Base-by-base conservation (phyloP, 2,113 vertebrate genomes). In the Phaetusa simplex region DNA sequence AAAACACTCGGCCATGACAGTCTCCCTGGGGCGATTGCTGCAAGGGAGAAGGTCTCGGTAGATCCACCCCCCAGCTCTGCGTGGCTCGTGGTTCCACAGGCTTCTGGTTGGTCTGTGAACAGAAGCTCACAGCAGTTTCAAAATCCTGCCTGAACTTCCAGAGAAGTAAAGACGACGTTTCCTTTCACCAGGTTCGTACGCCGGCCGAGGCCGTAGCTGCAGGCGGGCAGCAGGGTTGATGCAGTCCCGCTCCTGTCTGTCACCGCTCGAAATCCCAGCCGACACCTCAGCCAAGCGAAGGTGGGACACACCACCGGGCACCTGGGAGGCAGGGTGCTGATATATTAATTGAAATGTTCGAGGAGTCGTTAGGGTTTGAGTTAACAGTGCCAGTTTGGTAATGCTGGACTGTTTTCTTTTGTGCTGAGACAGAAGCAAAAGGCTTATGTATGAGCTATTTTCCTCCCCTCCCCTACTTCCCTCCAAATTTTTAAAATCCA, bases 21-120 rank as follows among this genome's bases (percentile, higher is more conserved):
- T 45, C 12, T 34, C 27, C 47, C 8, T 40, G 45, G 23, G 17
- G 9, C 4, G 42, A 30, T 52, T 0, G 0, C 62, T 1, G 0
- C 24, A 5, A 17, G 18, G 43, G 38, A 59, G 24, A 32, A 47
- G 12, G 34, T 6, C 42, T 74, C 4, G 0, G 32, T 7, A 74
- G 53, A 43, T 34, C 47, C 32, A 42, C 20, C 12, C 29, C 52
- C n/a, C 58, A 34, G 52, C 34, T 32, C 59, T 29, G 59, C 1
- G 1, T 11, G 26, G 80, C 66, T 67, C 5, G 0, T 1, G 3
- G 12, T 30, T 36, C 40, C 6, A 2, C 8, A 15, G 45, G 7
- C 14, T 47, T 2, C n/a, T 49, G 47, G 8, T 89, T 47, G 13
- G 3, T 34, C 32, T 66, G 22, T 12, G 65, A 69, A 17, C 12